Base-by-base conservation (phyloP, 2,113 vertebrate genomes). In the Sebastes fasciatus region DNA sequence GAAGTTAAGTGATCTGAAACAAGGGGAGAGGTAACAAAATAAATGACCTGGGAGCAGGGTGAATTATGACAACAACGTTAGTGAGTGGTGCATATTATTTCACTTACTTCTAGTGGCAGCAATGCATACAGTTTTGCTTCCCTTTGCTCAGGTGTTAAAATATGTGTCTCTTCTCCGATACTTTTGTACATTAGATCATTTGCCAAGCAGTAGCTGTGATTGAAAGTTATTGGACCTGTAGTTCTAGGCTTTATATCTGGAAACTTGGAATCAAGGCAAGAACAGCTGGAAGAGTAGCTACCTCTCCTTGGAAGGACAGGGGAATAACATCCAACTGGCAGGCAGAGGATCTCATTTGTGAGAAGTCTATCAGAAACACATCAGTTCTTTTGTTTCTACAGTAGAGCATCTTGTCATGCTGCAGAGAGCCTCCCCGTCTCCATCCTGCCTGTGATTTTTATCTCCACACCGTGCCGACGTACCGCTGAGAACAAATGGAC, bases 401-500 rank as follows among this genome's bases (percentile, higher is more conserved):
- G 64, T 23, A 52, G 17, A 71, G 57, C 43, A 73, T 68, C 21
- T 73, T 87, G 77, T 67, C 66, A 68, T 45, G 54, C 61, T 57
- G 73, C 17, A 49, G 42, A 57, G 48, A 68, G 48, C 48, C 54
- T 73, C 61, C 48, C 42, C 1, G 6, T 80, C 68, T 80, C 67
- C 12, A 42, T 76, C 60, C 66, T 72, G 72, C 9, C 55, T 57
- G 66, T 19, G 76, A 80, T 51, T 73, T 80, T 60, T 52, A 77
- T 84, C 76, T 83, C 46, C 72, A 55, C 48, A n/a, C 19, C 1
- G 3, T 60, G 60, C n/a, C 9, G 23, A 71, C 46, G 48, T 16
- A 40, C 58, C 26, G 80, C 65, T 62, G 69, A 76, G 75, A 71
- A 75, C 52, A 82, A 46, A 86, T 60, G 69, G 43, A 78, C 74